phyloP scores from a whole-genome alignment of 2,888 invertebrate species.

The Lasioglossum lativentre region DNA sequence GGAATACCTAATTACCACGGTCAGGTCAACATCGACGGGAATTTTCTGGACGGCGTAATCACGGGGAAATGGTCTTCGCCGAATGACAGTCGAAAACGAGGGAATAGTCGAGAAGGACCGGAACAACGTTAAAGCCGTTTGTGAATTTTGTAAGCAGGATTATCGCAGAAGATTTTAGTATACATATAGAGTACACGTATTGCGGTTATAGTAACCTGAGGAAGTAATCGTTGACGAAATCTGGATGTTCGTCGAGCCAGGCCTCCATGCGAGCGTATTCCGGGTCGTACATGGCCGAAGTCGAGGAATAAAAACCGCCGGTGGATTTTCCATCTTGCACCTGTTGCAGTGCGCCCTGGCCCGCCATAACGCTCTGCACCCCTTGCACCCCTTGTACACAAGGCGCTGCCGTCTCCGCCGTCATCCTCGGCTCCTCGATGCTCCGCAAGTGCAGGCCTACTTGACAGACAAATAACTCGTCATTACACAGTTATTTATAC shows the following conservation, averaged over 20 bases:
- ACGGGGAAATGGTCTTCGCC: background rate
- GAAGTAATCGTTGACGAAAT: conserved; percentile 98
- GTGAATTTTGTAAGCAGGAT: background rate
- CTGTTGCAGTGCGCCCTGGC: conserved; percentile 77
- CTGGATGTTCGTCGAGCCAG: conserved; percentile 98
- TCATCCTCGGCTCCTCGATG: conserved; percentile 92
- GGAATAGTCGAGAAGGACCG: background rate
- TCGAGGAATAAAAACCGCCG: conserved; percentile 76
- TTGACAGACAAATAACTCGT: conserved; percentile 42
- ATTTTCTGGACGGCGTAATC: background rate
- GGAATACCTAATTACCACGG: background rate
- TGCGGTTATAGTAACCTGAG: conserved; percentile 88
- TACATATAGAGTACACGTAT: too few relatives aligned
- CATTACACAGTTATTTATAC: conserved; percentile 9
- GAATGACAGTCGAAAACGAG: too few relatives aligned
- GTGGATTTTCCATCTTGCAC: conserved; percentile 76
- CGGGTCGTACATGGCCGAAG: conserved; percentile 89
- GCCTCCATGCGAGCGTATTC: conserved; percentile 96
- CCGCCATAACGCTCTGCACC: conserved; percentile 83
- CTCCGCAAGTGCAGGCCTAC: conserved; percentile 94
- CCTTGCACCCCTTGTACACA: conserved; percentile 89
- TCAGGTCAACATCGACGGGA: background rate
- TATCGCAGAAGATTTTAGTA: too few relatives aligned
- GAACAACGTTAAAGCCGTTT: background rate
- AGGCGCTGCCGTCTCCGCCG: conserved; percentile 88